Percentiles rank a stretch among this genome's conserved stretches.
These are phyloP conservation scores for Drosophila parabipectinata DNA, from an alignment of 1,140 invertebrate species.

Conservation along the genomic window DNA sequence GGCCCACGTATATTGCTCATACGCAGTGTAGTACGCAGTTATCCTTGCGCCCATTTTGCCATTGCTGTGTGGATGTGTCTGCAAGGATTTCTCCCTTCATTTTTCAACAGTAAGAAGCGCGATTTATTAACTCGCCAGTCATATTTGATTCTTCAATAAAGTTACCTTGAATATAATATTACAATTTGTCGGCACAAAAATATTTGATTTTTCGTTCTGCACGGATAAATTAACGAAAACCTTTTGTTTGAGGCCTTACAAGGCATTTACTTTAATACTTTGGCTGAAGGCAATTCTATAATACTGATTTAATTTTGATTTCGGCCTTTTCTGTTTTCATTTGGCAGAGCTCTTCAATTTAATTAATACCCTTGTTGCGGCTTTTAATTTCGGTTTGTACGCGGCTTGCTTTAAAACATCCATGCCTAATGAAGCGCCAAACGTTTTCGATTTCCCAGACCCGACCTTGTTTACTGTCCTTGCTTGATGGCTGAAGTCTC, in stretches of 20 bases:
- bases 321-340: not conserved
- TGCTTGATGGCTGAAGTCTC: slow-evolving; percentile 26
- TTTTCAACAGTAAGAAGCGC: slow-evolving; percentile 47
- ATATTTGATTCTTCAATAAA: slow-evolving; percentile 38
- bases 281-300: not conserved
- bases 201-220: not conserved
- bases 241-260: not conserved
- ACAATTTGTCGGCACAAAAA: not conserved
- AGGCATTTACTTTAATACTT: too few relatives aligned
- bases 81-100: slow-evolving; percentile 21
- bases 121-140: slow-evolving; percentile 43
- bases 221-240: not conserved
- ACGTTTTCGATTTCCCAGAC: slow-evolving; percentile 72
- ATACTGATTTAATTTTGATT: not conserved
- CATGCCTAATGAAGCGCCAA: slow-evolving; percentile 78
- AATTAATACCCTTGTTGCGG: slow-evolving; percentile 49
- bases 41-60: slow-evolving; percentile 73
- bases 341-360: slow-evolving; percentile 27
- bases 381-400: slow-evolving; percentile 46
- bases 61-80: slow-evolving; percentile 14
- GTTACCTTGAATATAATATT: not conserved
- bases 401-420: slow-evolving; percentile 51
- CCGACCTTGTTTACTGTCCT: slow-evolving; percentile 40
- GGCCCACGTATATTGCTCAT: slow-evolving; percentile 55
- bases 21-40: slow-evolving; percentile 73